Percentiles rank a stretch among this genome's conserved stretches.
phyloP scores from a whole-genome alignment of 1,140 invertebrate species.

The Hycleus phaleratus region DNA sequence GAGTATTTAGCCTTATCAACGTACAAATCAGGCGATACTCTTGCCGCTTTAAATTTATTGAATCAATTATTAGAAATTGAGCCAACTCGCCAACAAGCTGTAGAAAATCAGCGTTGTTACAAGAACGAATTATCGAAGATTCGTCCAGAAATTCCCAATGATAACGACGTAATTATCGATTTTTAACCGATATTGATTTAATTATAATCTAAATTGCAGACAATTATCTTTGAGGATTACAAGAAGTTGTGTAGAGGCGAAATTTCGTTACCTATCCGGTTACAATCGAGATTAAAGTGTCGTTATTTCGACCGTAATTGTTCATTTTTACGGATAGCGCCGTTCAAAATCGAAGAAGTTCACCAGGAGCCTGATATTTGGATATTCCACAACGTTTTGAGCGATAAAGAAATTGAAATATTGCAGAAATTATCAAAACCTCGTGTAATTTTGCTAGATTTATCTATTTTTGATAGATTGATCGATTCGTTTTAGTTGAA shows the following conservation, averaged over 20 bases:
- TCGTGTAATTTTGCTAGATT: slow-evolving; percentile 47
- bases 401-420: slow-evolving; percentile 79
- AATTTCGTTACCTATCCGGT: slow-evolving; percentile 49
- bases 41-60: slow-evolving; percentile 81
- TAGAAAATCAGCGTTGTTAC: slow-evolving; percentile 81
- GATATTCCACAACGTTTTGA: slow-evolving; percentile 84
- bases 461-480: not conserved
- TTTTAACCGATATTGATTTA: no score
- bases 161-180: not conserved
- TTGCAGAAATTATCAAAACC: slow-evolving; percentile 83
- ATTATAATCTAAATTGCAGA: slow-evolving; percentile 43
- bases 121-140: slow-evolving; percentile 63
- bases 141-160: not conserved
- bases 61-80: slow-evolving; percentile 77
- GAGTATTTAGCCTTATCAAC: slow-evolving; percentile 95
- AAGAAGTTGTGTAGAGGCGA: slow-evolving; percentile 90
- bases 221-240: slow-evolving; percentile 49
- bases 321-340: slow-evolving; percentile 73
- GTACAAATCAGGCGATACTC: slow-evolving; percentile 86
- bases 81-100: slow-evolving; percentile 73
- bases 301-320: slow-evolving; percentile 66
- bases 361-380: slow-evolving; percentile 78
- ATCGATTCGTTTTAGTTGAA: slow-evolving; percentile 57
- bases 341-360: slow-evolving; percentile 87
- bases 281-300: slow-evolving; percentile 59